Conservation (phyloP, 1,140 invertebrate species). For the Pseudoatta argentina region DNA sequence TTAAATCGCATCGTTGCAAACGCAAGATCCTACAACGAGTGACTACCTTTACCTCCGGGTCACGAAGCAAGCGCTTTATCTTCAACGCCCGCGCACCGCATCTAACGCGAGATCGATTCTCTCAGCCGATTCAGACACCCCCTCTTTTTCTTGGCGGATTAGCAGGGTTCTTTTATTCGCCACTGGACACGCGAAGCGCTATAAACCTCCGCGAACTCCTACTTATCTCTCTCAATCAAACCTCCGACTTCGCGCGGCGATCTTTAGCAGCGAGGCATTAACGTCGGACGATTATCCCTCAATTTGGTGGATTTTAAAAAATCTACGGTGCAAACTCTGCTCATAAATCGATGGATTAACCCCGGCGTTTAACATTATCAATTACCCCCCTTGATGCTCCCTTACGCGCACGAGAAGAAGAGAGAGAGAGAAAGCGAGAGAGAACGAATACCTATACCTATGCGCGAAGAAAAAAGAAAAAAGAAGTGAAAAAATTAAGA, state of each 20-base stretch:
- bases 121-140: conserved; percentile 31
- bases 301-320: conserved; percentile 81
- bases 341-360: conserved; percentile 85
- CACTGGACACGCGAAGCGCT: conserved; percentile 53
- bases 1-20: conserved; percentile 22
- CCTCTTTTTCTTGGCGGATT: conserved; percentile 54
- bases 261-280: conserved; percentile 75
- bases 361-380: conserved; percentile 84
- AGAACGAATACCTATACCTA: conserved; percentile 7
- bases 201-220: conserved; percentile 55
- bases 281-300: conserved; percentile 83
- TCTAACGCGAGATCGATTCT: conserved; percentile 47
- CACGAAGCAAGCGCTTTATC: conserved; percentile 51
- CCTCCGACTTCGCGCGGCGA: conserved; percentile 44
- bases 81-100: conserved; percentile 21
- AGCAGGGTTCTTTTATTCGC: conserved; percentile 50
- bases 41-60: conserved; percentile 40
- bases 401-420: background rate
- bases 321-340: conserved; percentile 74
- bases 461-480: conserved; percentile 30
- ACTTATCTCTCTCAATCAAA: conserved; percentile 71
- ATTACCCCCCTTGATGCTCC: conserved; percentile 76
- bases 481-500: conserved; percentile 7
- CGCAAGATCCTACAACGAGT: conserved; percentile 19
- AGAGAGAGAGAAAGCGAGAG: too few relatives aligned